phyloP scores from a whole-genome alignment of 2,888 invertebrate genomes.

The Drosophila niveifrons region DNA sequence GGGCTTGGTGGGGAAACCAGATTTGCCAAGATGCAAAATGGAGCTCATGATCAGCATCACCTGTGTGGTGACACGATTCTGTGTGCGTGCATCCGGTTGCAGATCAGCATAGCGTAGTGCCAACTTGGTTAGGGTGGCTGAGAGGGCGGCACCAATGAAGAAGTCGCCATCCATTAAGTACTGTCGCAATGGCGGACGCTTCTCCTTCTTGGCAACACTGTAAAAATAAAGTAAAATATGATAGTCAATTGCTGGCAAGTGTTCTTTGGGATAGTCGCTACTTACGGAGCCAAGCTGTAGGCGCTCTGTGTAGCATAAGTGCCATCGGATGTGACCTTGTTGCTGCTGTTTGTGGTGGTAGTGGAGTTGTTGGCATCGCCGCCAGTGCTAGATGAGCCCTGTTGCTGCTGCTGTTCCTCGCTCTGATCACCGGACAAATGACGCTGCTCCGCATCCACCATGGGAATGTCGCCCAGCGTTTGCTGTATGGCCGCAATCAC shows the following conservation, averaged over 20 bases:
- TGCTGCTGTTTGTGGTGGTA: conserved; percentile 64
- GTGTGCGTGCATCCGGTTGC: conserved; percentile 83
- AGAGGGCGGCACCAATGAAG: conserved; percentile 96
- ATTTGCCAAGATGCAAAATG: conserved; percentile 94
- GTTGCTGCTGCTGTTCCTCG: conserved; percentile 85
- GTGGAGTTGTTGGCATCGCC: conserved; percentile 20
- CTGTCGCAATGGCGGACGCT: conserved; percentile 92
- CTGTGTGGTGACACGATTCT: conserved; percentile 90
- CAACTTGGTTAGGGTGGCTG: conserved; percentile 96
- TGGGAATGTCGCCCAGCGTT: conserved; percentile 89
- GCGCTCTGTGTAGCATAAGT: conserved; percentile 99
- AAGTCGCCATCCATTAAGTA: conserved; percentile 98
- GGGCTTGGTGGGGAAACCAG: conserved; percentile 89
- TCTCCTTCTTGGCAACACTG: conserved; percentile 88
- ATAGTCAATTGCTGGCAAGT: not conserved
- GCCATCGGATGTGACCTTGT: conserved; percentile 97
- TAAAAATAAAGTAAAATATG: not conserved
- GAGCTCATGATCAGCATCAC: conserved; percentile 95
- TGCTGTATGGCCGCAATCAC: conserved; percentile 92
- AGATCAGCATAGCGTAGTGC: conserved; percentile 90
- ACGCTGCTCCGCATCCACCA: conserved; percentile 89
- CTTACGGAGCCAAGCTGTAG: conserved; percentile 93
- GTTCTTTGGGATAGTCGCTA: conserved; percentile 47
- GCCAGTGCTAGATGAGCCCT: conserved; percentile 27
- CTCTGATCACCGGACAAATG: conserved; percentile 90